phyloP scores from a whole-genome alignment of 2,888 invertebrate species.

The Leptura quadrifasciata region DNA sequence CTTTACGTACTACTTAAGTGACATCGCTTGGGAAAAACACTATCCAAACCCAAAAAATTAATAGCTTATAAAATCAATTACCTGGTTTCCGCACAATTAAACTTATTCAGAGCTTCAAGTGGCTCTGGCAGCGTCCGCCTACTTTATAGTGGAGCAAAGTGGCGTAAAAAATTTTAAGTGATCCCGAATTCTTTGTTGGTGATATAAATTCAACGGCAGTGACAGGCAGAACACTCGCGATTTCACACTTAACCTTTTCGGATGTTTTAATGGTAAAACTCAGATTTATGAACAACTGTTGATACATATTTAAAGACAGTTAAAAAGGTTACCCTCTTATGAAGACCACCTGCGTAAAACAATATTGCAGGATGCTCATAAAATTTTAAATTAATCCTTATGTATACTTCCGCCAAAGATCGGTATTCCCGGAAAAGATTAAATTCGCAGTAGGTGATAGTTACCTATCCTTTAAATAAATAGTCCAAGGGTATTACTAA shows the following conservation, averaged over 20 bases:
- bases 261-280: conserved; percentile 8
- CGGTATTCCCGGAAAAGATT: no score
- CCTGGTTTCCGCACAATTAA: conserved; percentile 36
- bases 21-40: background rate
- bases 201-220: conserved; percentile 44
- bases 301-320: background rate
- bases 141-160: conserved; percentile 34
- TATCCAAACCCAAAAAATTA: conserved; percentile 10
- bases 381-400: no score
- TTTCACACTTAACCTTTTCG: conserved; percentile 44
- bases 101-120: conserved; percentile 8
- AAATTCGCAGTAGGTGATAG: no score
- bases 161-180: conserved; percentile 31
- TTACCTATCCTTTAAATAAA: no score
- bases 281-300: background rate
- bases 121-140: background rate
- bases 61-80: conserved; percentile 33
- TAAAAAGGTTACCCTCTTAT: background rate
- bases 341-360: background rate
- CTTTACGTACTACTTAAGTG: background rate
- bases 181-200: conserved; percentile 41
- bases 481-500: no score
- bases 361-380: no score
- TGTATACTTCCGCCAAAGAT: no score
- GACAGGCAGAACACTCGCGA: conserved; percentile 47